Conservation (phyloP, 2,888 invertebrate genomes). For the Athetis lepigone region DNA sequence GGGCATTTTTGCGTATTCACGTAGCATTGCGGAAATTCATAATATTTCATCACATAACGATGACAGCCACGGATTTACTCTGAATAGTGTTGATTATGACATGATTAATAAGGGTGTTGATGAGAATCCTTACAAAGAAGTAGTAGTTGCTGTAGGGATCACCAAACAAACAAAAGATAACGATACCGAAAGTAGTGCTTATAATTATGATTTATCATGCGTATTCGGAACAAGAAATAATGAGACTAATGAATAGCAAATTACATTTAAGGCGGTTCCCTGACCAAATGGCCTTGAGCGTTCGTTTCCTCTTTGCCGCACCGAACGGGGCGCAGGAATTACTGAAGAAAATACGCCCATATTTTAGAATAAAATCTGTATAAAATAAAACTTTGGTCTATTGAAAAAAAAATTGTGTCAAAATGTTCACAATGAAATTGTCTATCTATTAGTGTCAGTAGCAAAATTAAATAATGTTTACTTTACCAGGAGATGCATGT, state of each 20-base stretch:
- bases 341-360: no score
- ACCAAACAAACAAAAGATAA: conserved; percentile 31
- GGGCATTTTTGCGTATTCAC: conserved; percentile 86
- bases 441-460: no score
- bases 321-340: no score
- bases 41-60: conserved; percentile 76
- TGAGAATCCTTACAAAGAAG: conserved; percentile 18
- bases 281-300: no score
- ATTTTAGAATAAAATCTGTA: no score
- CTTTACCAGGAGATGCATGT: no score
- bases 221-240: conserved; percentile 38
- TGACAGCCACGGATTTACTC: conserved; percentile 70
- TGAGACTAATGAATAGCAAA: conserved; percentile 52
- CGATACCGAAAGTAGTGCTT: conserved; percentile 14
- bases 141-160: conserved; percentile 31
- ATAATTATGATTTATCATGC: conserved; percentile 27
- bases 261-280: no score
- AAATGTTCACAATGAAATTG: no score
- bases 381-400: no score
- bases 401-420: no score
- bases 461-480: no score
- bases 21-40: conserved; percentile 66
- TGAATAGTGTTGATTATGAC: conserved; percentile 62
- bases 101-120: conserved; percentile 51
- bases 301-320: no score